Evolutionary conservation across 2,113 vertebrate genomes (phyloP).

Genomic region (Nothoprocta pentlandii): DNA sequence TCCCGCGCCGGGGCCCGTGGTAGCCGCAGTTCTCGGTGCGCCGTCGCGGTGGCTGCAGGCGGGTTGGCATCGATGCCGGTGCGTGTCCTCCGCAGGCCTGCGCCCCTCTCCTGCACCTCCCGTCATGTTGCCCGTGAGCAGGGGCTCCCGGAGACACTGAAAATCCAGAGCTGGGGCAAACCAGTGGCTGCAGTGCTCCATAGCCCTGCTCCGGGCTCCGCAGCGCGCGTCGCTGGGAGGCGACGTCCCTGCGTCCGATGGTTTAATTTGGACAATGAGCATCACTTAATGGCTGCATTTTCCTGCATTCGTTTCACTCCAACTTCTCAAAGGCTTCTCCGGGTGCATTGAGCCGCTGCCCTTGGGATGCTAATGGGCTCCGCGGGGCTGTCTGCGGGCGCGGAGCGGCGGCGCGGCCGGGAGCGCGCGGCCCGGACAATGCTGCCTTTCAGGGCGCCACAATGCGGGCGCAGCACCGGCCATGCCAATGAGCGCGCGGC

Average conservation of each 20-base stretch:
- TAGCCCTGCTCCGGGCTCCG: neutral
- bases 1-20: fast-evolving
- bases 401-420: neutral
- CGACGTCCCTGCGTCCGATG: conserved; percentile 40
- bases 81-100: fast-evolving
- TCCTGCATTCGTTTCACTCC: conserved; percentile 58
- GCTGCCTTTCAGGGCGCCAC: neutral
- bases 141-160: neutral
- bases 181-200: conserved; percentile 17
- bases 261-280: conserved; percentile 47
- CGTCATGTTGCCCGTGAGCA: neutral
- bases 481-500: too few relatives aligned
- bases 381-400: conserved; percentile 21
- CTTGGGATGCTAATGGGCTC: conserved; percentile 63
- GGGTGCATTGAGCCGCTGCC: conserved; percentile 31
- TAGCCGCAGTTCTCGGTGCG: fast-evolving
- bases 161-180: conserved; percentile 54
- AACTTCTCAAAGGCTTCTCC: conserved; percentile 31
- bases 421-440: neutral
- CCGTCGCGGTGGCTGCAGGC: fast-evolving
- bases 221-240: neutral
- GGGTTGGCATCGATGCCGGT: neutral
- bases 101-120: conserved; percentile 16
- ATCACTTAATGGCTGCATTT: conserved; percentile 16
- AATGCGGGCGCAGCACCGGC: too few relatives aligned